Evolutionary conservation across 1,140 invertebrate genomes (phyloP).

Genomic region (Listronotus oregonensis): DNA sequence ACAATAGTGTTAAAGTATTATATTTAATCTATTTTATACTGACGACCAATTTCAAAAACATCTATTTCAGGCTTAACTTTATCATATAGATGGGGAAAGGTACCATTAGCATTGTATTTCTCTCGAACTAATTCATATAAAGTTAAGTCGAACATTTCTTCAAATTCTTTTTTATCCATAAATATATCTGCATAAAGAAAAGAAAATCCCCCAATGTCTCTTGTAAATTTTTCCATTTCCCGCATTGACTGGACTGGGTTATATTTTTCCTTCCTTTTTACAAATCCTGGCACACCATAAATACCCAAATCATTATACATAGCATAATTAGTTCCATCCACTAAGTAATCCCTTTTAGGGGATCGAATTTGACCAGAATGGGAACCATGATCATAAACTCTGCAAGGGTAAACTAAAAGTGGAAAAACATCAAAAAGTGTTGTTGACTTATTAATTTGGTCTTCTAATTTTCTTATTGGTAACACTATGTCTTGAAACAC

Average conservation of each 20-base stretch:
- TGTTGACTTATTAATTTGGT: conserved; percentile 60
- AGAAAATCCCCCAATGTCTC: conserved; percentile 62
- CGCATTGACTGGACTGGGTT: conserved; percentile 62
- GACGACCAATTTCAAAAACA: conserved; percentile 65
- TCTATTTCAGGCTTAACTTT: conserved; percentile 72
- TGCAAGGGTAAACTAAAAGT: conserved; percentile 63
- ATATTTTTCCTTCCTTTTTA: conserved; percentile 58
- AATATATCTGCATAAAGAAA: conserved; percentile 70
- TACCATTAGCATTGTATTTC: conserved; percentile 60
- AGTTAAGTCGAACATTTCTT: conserved; percentile 60
- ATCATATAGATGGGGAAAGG: conserved; percentile 61
- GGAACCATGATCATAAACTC: conserved; percentile 60
- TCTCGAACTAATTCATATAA: conserved; percentile 59
- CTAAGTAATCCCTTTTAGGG: conserved; percentile 57
- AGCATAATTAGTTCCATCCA: conserved; percentile 59
- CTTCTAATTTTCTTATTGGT: conserved; percentile 60
- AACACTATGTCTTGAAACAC: conserved; percentile 66
- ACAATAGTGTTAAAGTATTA: too few relatives aligned
- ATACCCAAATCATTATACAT: conserved; percentile 65
- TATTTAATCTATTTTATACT: conserved; percentile 41
- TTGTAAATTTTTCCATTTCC: conserved; percentile 63
- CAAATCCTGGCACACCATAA: conserved; percentile 63
- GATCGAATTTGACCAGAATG: conserved; percentile 57
- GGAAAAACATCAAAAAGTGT: conserved; percentile 62
- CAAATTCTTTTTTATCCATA: conserved; percentile 66